Base-by-base conservation (phyloP, 2,113 vertebrate species). In the Elanus axillaris region DNA sequence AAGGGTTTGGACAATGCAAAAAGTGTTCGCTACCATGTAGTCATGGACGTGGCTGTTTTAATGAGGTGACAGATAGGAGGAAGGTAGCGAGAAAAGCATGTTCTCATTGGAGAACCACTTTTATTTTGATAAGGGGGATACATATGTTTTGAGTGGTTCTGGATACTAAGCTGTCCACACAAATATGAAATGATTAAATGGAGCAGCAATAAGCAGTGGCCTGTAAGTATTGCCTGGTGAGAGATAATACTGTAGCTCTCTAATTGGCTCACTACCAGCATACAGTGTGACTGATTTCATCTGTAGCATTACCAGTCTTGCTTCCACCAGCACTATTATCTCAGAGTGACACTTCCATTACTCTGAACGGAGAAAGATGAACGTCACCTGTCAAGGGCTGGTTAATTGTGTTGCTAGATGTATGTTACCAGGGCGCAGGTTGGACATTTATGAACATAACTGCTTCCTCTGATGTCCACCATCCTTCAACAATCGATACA, bases 401-500 rank as follows among this genome's bases (percentile, higher is more conserved):
- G 98, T 99, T 99, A 99, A 99, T 99, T 99, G 99, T 99, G 98
- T 98, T 97, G 98, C 98, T 98, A 98, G 98, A 99, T 99, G 98
- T 98, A 98, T 98, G 98, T 98, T 98, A 97, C 98, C 94, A 97
- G 98, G 98, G 98, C 95, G 60, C 98, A 98, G 98, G 98, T 98
- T 98, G 98, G 98, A 98, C 98, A 98, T 98, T 98, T 98, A 99
- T 98, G 98, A 99, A 98, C 98, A 99, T 98, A 98, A 98, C 98
- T 98, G 98, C 98, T 98, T 98, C 98, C 96, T 98, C 98, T 98
- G 96, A 98, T 97, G 98, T 98, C 97, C 93, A 90, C 98, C 97
- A 98, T 98, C 98, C 98, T 98, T 98, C 98, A 98, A 97, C 98
- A 90, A 98, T 98, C 98, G 97, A 98, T 97, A 97, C 62, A 62